Base-by-base conservation (phyloP, 2,113 vertebrate species). In the Leucosticte australis region DNA sequence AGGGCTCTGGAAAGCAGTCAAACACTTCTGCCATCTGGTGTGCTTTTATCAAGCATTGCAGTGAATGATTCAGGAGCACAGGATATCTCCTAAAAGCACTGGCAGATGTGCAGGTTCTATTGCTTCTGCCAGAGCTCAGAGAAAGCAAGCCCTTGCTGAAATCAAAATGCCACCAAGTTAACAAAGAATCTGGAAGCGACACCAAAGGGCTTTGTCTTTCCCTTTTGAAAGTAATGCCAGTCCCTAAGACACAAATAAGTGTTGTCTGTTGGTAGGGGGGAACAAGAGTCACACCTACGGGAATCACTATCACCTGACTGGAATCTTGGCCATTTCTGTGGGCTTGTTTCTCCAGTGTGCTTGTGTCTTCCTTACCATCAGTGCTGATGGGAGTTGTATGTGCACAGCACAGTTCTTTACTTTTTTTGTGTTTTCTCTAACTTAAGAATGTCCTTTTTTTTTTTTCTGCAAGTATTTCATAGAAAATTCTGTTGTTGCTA, bases 1-100 rank as follows among this genome's bases (percentile, higher is more conserved):
- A 56, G 31, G 23, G 12, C 47, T 71, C n/a, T 41, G 37, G 26
- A 41, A 33, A 71, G 52, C 27, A 3, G 2, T 28, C 30, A 11
- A 14, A 65, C 18, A 10, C 14, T 67, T 59, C 81, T 83, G 65
- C 87, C 87, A 84, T 89, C 96, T 93, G 49, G 70, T 76, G 95
- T 78, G 46, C 4, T 2, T n/a, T 65, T 11, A 33, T 1, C 26
- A 33, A 87, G 13, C 37, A 77, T n/a, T 76, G 52, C 74, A 57
- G 8, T 10, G 30, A 81, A 35, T 0, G 1, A 35, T 55, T 41
- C 68, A 37, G 49, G 42, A 50, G 10, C 15, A 4, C 11, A 8
- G 14, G 41, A 23, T 17, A 22, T 11, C 27, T 60, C 50, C 30
- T 47, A 11, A 44, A 39, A 65, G 10, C 47, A 9, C 23, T 0